phyloP scores from a whole-genome alignment of 1,140 invertebrate genomes.

The Cydia strobilella region DNA sequence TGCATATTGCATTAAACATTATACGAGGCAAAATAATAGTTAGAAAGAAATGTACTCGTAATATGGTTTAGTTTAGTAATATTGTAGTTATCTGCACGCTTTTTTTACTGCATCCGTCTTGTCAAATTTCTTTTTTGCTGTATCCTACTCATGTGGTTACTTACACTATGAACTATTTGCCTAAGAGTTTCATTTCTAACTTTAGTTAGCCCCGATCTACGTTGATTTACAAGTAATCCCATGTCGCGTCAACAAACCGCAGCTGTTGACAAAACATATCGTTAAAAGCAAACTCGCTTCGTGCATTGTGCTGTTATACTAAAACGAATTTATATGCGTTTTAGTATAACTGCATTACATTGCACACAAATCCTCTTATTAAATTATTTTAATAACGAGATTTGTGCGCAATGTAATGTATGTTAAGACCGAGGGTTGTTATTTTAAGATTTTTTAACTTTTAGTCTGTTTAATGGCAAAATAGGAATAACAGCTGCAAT shows the following conservation, averaged over 20 bases:
- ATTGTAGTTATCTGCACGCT: no score
- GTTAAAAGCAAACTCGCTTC: conserved; percentile 10
- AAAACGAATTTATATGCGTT: not conserved
- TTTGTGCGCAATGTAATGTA: not conserved
- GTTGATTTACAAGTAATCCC: conserved; percentile 17
- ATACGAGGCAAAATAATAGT: no score
- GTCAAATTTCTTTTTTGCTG: no score
- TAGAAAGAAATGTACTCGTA: no score
- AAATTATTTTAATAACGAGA: not conserved
- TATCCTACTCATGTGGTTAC: not conserved
- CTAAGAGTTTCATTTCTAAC: not conserved
- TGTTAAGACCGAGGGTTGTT: not conserved
- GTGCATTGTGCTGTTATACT: conserved; percentile 7
- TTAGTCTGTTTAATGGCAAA: no score
- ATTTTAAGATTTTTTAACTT: not conserved
- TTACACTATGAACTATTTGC: not conserved
- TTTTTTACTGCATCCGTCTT: no score
- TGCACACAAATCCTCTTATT: no score
- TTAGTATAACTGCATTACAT: no score
- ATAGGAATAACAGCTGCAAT: no score
- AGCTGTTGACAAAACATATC: conserved; percentile 26
- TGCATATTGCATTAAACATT: no score
- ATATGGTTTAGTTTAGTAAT: no score
- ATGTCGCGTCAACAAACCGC: conserved; percentile 19
- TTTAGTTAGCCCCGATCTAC: conserved; percentile 1